Conservation (phyloP, 2,888 invertebrate genomes). For the Mythimna vitellina region DNA sequence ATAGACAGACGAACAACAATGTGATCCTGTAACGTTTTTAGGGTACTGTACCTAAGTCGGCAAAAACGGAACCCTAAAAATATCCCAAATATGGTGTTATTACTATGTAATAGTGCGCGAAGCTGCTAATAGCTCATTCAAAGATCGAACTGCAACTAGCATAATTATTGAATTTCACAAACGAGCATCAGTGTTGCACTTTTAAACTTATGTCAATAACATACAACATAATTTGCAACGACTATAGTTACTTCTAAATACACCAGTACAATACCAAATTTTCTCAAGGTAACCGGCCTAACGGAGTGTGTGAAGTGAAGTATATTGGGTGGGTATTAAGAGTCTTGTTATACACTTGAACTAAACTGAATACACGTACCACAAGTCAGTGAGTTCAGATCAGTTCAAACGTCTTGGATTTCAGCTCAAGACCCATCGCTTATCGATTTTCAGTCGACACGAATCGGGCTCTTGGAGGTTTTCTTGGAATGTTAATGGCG, state of each 20-base stretch:
- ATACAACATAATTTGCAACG: neutral
- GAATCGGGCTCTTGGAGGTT: neutral
- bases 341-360: slow-evolving; percentile 48
- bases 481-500: neutral
- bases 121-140: too few relatives aligned
- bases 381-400: slow-evolving; percentile 42
- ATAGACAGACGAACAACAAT: too few relatives aligned
- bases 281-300: neutral
- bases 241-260: neutral
- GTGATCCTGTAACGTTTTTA: too few relatives aligned
- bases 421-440: slow-evolving; percentile 32
- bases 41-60: too few relatives aligned
- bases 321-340: slow-evolving; percentile 27
- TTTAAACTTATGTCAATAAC: neutral
- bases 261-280: neutral
- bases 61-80: too few relatives aligned
- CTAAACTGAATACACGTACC: slow-evolving; percentile 23
- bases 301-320: slow-evolving; percentile 24
- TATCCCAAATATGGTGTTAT: too few relatives aligned
- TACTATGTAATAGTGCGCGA: too few relatives aligned
- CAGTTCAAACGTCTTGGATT: slow-evolving; percentile 47
- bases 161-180: too few relatives aligned
- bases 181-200: neutral
- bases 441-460: slow-evolving; percentile 39
- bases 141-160: too few relatives aligned